Conservation (phyloP, 2,797 vertebrate genomes). For the Hyperoplus immaculatus region DNA sequence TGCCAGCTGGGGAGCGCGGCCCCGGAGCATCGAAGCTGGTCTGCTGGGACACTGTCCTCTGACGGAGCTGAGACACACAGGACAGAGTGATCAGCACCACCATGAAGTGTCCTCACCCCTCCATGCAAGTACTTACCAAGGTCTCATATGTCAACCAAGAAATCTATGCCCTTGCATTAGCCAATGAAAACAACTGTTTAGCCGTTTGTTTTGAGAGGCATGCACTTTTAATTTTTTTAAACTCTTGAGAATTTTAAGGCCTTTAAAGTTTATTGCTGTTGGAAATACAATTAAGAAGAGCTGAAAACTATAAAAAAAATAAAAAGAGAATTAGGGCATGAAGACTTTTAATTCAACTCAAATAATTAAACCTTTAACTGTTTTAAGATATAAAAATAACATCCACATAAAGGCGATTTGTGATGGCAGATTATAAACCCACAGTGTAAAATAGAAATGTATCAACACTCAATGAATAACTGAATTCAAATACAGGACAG, state of each 20-base stretch:
- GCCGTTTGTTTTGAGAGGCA: background rate
- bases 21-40: constrained; percentile 78
- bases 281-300: background rate
- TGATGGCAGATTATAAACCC: background rate
- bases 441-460: background rate
- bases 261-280: background rate
- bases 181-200: background rate
- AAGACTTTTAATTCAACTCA: no score
- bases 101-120: background rate
- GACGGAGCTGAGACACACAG: constrained; percentile 55
- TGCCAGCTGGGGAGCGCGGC: constrained; percentile 67
- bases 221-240: background rate
- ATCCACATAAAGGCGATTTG: background rate
- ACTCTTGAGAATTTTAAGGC: background rate
- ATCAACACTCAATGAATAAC: background rate
- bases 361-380: no score
- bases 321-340: background rate
- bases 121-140: background rate
- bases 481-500: background rate
- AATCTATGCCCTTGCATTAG: background rate
- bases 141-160: background rate
- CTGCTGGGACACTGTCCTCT: constrained; percentile 81
- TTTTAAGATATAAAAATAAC: background rate
- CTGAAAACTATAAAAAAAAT: background rate
- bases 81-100: constrained; percentile 29